Evolutionary conservation across 2,888 invertebrate genomes (phyloP).

Genomic region (Lycia hirtaria): DNA sequence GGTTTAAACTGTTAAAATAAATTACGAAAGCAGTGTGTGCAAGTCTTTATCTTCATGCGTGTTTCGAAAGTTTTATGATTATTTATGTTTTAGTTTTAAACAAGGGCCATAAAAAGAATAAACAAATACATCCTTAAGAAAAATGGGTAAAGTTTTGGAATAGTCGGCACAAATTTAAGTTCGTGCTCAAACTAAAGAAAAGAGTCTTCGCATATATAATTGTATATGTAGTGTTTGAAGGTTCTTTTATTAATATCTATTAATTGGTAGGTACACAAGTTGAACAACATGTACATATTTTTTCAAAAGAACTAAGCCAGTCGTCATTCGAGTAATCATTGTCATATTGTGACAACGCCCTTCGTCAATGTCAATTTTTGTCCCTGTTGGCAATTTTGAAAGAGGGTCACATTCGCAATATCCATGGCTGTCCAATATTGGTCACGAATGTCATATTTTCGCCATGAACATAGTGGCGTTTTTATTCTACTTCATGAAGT

Average conservation of each 20-base stretch:
- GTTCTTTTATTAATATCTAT: not conserved
- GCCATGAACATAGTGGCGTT: not conserved
- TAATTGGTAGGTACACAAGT: too few relatives aligned
- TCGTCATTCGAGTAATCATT: not conserved
- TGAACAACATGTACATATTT: too few relatives aligned
- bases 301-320: too few relatives aligned
- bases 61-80: constrained; percentile 28
- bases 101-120: constrained; percentile 8
- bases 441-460: not conserved
- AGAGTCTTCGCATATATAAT: too few relatives aligned
- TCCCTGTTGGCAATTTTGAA: not conserved
- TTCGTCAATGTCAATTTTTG: constrained; percentile 2
- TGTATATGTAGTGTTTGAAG: too few relatives aligned
- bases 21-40: constrained; percentile 36
- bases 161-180: too few relatives aligned
- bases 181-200: too few relatives aligned
- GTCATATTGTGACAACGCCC: not conserved
- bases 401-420: constrained; percentile 5
- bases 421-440: not conserved
- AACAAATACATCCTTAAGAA: not conserved
- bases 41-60: constrained; percentile 35
- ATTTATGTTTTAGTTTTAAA: constrained; percentile 17
- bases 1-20: constrained; percentile 35
- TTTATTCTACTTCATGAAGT: not conserved
- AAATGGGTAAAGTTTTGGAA: not conserved